These are phyloP conservation scores for Protodeltote pygarga DNA, from an alignment of 2,888 invertebrate species.

Conservation along the genomic window DNA sequence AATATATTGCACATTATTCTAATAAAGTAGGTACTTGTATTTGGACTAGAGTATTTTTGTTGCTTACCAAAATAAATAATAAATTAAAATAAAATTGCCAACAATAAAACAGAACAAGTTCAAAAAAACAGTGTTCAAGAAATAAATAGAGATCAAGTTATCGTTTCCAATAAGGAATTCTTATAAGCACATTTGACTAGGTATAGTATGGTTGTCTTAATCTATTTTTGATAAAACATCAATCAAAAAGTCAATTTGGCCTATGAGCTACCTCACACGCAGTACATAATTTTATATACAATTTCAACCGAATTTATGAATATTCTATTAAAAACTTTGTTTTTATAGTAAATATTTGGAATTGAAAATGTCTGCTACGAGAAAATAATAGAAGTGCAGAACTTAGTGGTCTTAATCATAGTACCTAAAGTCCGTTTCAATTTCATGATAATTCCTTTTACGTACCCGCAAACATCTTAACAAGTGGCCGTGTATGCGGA, in stretches of 20 bases:
- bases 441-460: no score
- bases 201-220: constrained; percentile 34
- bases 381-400: constrained; percentile 25
- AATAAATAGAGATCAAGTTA: constrained; percentile 49
- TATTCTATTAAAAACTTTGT: constrained; percentile 17
- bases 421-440: no score
- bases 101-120: constrained; percentile 52
- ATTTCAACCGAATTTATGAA: constrained; percentile 24
- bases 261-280: constrained; percentile 21
- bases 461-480: no score
- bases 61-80: constrained; percentile 46
- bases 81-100: constrained; percentile 58
- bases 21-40: constrained; percentile 37
- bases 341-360: constrained; percentile 11
- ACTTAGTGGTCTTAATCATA: no score
- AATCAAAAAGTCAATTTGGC: constrained; percentile 41
- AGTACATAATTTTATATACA: constrained; percentile 43
- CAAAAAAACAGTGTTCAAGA: no score
- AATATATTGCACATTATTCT: constrained; percentile 77
- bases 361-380: constrained; percentile 9
- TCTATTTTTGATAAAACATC: constrained; percentile 37
- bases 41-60: constrained; percentile 59
- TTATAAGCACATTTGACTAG: constrained; percentile 56
- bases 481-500: no score
- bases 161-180: constrained; percentile 44